A percentile compares a stretch with the other conserved stretches of the same genome.
Conservation (phyloP, 2,797 vertebrate species). For the Acipenser oxyrinchus region DNA sequence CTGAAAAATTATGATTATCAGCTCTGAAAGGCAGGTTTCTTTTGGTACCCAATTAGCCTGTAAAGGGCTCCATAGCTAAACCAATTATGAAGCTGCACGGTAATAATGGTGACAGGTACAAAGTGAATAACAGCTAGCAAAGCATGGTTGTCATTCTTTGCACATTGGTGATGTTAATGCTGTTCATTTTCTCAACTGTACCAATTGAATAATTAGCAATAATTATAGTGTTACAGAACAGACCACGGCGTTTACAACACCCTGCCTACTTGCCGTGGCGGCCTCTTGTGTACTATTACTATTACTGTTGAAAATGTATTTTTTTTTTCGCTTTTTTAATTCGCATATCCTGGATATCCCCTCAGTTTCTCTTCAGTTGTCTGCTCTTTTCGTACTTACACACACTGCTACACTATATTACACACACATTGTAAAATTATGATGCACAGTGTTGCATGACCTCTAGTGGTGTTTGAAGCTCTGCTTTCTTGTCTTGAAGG, state of each 20-base stretch:
- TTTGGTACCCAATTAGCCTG: conserved; percentile 58
- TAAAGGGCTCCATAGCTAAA: conserved; percentile 50
- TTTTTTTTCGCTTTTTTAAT: no score
- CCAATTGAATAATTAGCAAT: conserved; percentile 26
- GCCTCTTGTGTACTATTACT: conserved; percentile 17
- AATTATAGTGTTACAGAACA: conserved; percentile 16
- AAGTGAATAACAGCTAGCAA: conserved; percentile 25
- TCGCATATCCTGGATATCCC: no score
- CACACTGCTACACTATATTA: no score
- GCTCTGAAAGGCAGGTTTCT: conserved; percentile 37
- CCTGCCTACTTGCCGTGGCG: conserved; percentile 18
- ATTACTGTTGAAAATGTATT: no score
- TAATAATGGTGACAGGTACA: conserved; percentile 25
- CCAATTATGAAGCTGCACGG: conserved; percentile 53
- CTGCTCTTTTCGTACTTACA: no score
- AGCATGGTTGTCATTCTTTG: conserved; percentile 11
- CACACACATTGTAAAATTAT: no score
- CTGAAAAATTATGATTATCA: conserved; percentile 46
- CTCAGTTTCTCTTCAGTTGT: no score
- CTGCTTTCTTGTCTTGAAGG: no score
- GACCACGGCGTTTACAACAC: conserved; percentile 17
- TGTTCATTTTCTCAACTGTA: conserved; percentile 24
- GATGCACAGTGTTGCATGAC: no score
- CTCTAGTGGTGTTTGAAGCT: no score
- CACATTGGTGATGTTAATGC: conserved; percentile 19